A percentile compares a stretch with the other conserved stretches of the same genome.
These are phyloP conservation scores for Oreocharis arfaki DNA, from an alignment of 2,113 vertebrate species.

Conservation along the genomic window DNA sequence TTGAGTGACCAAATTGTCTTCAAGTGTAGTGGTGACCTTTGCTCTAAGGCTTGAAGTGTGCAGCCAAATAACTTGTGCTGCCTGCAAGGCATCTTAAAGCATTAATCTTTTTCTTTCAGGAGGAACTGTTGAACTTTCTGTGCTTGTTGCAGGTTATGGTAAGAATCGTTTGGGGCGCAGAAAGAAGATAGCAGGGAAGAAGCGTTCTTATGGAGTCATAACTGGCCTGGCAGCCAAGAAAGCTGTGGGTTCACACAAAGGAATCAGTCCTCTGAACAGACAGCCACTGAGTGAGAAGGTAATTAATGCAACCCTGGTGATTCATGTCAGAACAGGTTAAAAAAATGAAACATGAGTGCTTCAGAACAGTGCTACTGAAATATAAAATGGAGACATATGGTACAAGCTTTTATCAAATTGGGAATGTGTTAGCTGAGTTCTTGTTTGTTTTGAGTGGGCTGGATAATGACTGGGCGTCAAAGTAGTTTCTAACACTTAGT, in stretches of 20 bases:
- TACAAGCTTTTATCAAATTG: background rate
- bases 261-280: conserved; percentile 83
- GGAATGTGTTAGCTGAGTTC: background rate
- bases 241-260: conserved; percentile 74
- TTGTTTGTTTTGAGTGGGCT: background rate
- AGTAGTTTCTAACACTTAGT: background rate
- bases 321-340: background rate
- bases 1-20: background rate
- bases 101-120: background rate
- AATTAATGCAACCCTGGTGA: background rate
- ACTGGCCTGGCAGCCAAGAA: conserved; percentile 88
- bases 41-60: background rate
- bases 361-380: background rate
- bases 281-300: conserved; percentile 82
- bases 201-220: conserved; percentile 83
- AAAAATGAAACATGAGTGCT: background rate
- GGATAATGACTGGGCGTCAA: background rate
- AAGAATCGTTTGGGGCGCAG: conserved; percentile 71
- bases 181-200: conserved; percentile 73
- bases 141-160: conserved; percentile 67
- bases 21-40: background rate
- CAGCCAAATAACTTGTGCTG: background rate
- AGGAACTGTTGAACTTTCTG: background rate
- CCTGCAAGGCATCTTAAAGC: background rate
- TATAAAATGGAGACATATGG: background rate